Conservation (phyloP, 2,888 invertebrate species). For the Caenorhabditis doughertyi region DNA sequence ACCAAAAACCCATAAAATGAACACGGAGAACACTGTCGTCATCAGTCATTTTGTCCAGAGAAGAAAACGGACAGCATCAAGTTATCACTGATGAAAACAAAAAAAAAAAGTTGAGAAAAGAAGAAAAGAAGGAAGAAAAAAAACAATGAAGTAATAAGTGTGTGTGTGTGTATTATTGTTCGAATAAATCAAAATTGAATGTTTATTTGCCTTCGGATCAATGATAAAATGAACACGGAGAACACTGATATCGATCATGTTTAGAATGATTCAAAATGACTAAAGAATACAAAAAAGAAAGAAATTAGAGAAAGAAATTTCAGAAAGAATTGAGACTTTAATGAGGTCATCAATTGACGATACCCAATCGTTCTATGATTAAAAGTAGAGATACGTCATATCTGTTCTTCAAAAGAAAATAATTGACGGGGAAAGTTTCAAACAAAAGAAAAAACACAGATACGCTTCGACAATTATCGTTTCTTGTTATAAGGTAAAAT, state of each 20-base stretch:
- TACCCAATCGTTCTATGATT: conserved; percentile 1
- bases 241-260: conserved; percentile 26
- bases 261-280: conserved; percentile 19
- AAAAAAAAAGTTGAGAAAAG: conserved; percentile 8
- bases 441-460: not conserved
- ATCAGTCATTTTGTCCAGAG: not conserved
- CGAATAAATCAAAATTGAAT: conserved; percentile 36
- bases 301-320: conserved; percentile 1
- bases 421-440: no score
- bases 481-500: no score
- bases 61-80: conserved; percentile 19
- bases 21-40: conserved; percentile 24
- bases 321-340: conserved; percentile 1
- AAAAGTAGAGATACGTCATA: conserved; percentile 17
- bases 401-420: not conserved
- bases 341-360: conserved; percentile 11
- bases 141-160: no score
- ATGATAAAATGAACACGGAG: conserved; percentile 31
- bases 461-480: no score
- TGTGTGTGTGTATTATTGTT: conserved; percentile 20
- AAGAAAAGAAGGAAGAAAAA: not conserved
- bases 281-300: conserved; percentile 3
- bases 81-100: conserved; percentile 38
- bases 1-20: no score
- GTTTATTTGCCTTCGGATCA: conserved; percentile 23